Evolutionary conservation across 2,888 invertebrate species (phyloP), one percentile per base, ranked within the genome.

Genomic region (Dexiosoma caninum): DNA sequence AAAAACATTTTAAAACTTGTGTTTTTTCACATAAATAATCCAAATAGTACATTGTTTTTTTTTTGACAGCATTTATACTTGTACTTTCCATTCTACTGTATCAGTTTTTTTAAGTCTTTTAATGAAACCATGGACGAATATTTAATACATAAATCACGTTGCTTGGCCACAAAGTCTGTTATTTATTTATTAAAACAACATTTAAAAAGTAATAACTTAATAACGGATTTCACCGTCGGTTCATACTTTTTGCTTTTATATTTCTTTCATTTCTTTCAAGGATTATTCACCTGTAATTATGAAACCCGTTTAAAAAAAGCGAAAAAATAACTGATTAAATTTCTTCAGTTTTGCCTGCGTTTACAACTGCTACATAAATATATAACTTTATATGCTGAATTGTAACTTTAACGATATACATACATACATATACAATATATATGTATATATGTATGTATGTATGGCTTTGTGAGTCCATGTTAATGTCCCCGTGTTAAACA

Each of bases 151-250:
- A 46, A 64, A 74, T 27, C 44, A 57, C 35, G 4, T 14, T 46
- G 21, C 10, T 19, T 66, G 74, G 27, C 46, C 57, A 49, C 64
- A 66, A 57, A 23, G 44, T 37, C 55, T 60, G 12, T 46, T 44
- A 49, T 16, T 53, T 40, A 59, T 16, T 70, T 8, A 49, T 64
- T 64, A 64, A 62, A 72, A 46, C 32, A 55, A 14, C 14, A 46
- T 64, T 74, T 55, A 46, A 74, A 59, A 74, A 74, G 64, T 55
- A 74, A 72, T 72, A 66, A 66, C 19, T 64, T 66, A 44, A 46
- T 30, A 46, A 46, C 16, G 27, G 12, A 55, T 35, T 44, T 46
- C 46, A 23, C 6, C 37, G 10, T 40, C 14, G 40, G 46, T 44
- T 40, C 4, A 9, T 8, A 4, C 8, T 51, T 27, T 27, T 53